These are phyloP conservation scores for Synanthedon andrenaeformis DNA, from an alignment of 2,888 invertebrate species.

Conservation along the genomic window DNA sequence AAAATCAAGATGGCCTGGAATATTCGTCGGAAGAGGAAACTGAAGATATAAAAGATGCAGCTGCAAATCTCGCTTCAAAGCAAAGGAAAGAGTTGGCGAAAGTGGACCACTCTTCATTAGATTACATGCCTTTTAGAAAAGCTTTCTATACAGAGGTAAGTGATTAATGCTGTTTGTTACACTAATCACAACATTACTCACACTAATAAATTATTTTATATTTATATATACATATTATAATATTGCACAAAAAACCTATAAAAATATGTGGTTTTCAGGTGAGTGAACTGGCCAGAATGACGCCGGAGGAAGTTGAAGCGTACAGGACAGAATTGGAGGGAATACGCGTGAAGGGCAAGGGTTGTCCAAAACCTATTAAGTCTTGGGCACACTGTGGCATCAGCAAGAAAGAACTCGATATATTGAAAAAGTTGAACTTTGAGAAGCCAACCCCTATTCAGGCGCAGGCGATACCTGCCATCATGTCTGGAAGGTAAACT, in stretches of 20 bases:
- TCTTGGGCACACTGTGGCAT: slow-evolving; percentile 99
- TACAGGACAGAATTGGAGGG: slow-evolving; percentile 93
- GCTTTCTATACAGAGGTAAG: slow-evolving; percentile 95
- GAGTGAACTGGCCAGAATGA: slow-evolving; percentile 94
- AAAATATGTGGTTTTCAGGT: slow-evolving; percentile 64
- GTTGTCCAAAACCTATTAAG: slow-evolving; percentile 94
- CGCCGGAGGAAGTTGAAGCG: slow-evolving; percentile 84
- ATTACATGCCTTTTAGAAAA: slow-evolving; percentile 91
- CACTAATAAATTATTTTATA: too few relatives aligned
- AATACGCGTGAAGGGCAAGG: slow-evolving; percentile 95
- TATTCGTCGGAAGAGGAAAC: slow-evolving; percentile 98
- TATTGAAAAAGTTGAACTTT: slow-evolving; percentile 89
- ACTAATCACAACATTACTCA: too few relatives aligned
- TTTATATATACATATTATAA: not conserved
- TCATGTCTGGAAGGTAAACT: slow-evolving; percentile 88
- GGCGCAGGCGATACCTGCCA: slow-evolving; percentile 95
- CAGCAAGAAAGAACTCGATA: slow-evolving; percentile 93
- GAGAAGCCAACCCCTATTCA: slow-evolving; percentile 99
- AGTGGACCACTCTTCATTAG: slow-evolving; percentile 89
- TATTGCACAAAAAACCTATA: too few relatives aligned
- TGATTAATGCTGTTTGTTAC: not conserved
- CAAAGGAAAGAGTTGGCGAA: slow-evolving; percentile 92
- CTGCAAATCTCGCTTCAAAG: slow-evolving; percentile 89
- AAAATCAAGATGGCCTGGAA: slow-evolving; percentile 97
- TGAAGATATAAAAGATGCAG: slow-evolving; percentile 92